Evolutionary conservation across 2,113 vertebrate species (phyloP).

Genomic region (Vicugna pacos): DNA sequence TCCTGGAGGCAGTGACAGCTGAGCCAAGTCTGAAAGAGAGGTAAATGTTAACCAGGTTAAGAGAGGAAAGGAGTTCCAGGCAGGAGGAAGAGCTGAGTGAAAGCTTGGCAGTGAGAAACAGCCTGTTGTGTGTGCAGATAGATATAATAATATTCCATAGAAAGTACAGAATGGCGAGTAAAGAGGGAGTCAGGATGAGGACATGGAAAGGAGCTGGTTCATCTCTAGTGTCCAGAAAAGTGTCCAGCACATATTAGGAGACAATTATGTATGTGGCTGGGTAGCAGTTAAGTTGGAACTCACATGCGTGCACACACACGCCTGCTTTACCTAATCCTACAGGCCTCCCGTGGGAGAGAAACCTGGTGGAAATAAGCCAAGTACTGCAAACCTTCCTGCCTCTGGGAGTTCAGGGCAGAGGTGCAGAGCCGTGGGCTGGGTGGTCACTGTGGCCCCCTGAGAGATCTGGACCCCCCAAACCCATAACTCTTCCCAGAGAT

Average conservation of each 20-base stretch:
- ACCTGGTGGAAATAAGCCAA: background rate
- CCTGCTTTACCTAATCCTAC: background rate
- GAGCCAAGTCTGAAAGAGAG: background rate
- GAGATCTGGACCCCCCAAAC: background rate
- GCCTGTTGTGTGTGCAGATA: background rate
- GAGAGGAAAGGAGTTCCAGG: background rate
- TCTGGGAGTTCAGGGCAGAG: slow-evolving; percentile 23
- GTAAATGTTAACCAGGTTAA: background rate
- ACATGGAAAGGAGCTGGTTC: background rate
- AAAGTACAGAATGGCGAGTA: background rate
- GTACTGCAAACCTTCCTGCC: background rate
- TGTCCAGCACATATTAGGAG: background rate
- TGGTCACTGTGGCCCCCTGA: slow-evolving; percentile 12
- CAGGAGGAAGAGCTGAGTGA: background rate
- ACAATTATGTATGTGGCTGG: background rate
- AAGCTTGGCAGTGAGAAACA: background rate
- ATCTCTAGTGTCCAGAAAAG: background rate
- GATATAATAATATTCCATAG: too few relatives aligned
- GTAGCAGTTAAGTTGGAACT: background rate
- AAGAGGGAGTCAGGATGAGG: background rate
- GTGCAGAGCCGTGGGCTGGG: background rate
- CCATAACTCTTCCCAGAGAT: slow-evolving; percentile 73
- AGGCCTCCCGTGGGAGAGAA: background rate
- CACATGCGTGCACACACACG: background rate
- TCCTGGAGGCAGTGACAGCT: background rate